Evolutionary conservation across 2,888 invertebrate species (phyloP), one percentile per base, ranked within the genome.

Genomic region (Lasioglossum villosulum): DNA sequence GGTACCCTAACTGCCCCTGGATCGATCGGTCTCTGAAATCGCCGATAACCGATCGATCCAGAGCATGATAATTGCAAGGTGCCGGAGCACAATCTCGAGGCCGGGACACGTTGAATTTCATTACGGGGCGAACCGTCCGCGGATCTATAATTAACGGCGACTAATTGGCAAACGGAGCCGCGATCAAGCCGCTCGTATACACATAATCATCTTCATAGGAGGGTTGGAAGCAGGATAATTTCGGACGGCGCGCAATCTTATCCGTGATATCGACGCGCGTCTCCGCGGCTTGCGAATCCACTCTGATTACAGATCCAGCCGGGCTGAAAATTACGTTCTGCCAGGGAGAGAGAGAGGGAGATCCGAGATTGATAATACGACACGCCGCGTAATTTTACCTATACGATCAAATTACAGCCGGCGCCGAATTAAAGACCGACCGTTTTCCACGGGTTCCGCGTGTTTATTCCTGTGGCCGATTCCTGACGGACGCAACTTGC

Each of bases 381-480:
- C 73, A 48, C 70, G 63, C 59, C 59, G 72, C 70, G 85, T 83
- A 83, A 83, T 85, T 83, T 85, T 45, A 30, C 76, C 80, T 80
- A 80, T 83, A 83, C 74, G 76, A 83, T 85, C 63, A 74, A 80
- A 85, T 85, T 85, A 85, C 85, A 83, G 80, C 52, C 76, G 80
- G 80, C 77, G 76, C 34, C 34, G 83, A 83, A 83, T 83, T 83
- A 85, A 83, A 85, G 79, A 70, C 76, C 79, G 73, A 45, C 52
- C 56, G 76, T 83, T 52, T 76, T 74, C 75, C 66, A 42, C 73
- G 48, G 72, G 59, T 81, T 72, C 72, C 56, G 66, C 82, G 70
- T 82, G 81, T 78, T 84, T 82, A 59, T 82, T 74, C 77, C 77
- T n/a, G 42, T 30, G 27, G 56, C n/a, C 70, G 56, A 45, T 70